Evolutionary conservation across 1,140 invertebrate genomes (phyloP).

Genomic region (Spodoptera litura): DNA sequence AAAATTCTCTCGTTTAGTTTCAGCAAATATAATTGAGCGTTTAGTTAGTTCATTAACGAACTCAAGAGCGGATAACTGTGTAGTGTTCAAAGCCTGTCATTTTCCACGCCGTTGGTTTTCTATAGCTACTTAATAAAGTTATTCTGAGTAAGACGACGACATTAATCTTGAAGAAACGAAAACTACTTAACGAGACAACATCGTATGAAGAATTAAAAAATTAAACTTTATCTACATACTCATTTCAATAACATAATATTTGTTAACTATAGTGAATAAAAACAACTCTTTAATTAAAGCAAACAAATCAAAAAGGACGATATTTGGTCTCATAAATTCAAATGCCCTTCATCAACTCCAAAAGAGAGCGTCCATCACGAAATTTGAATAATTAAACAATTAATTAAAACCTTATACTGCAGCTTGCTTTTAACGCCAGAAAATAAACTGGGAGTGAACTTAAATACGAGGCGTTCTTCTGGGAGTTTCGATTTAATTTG

Average conservation of each 20-base stretch:
- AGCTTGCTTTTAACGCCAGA: conserved; percentile 21
- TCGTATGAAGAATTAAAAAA: not conserved
- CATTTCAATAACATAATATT: not conserved
- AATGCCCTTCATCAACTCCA: not conserved
- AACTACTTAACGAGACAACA: not conserved
- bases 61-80: conserved; percentile 10
- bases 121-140: conserved; percentile 27
- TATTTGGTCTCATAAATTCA: conserved; percentile 6
- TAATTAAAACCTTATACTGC: conserved; percentile 23
- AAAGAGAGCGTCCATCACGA: conserved; percentile 12
- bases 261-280: not conserved
- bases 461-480: conserved; percentile 20
- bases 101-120: conserved; percentile 12
- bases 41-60: conserved; percentile 17
- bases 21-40: conserved; percentile 8
- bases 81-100: conserved; percentile 23
- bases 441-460: conserved; percentile 25
- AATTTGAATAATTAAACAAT: conserved; percentile 31
- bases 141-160: not conserved
- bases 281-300: conserved; percentile 9
- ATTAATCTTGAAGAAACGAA: not conserved
- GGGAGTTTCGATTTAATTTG: conserved; percentile 26
- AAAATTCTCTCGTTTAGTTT: not conserved
- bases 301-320: conserved; percentile 1
- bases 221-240: not conserved